A percentile compares a stretch with the other conserved stretches of the same genome.
These are phyloP conservation scores for Romanogobio albipinnatus DNA, from an alignment of 2,113 vertebrate genomes.

Conservation along the genomic window DNA sequence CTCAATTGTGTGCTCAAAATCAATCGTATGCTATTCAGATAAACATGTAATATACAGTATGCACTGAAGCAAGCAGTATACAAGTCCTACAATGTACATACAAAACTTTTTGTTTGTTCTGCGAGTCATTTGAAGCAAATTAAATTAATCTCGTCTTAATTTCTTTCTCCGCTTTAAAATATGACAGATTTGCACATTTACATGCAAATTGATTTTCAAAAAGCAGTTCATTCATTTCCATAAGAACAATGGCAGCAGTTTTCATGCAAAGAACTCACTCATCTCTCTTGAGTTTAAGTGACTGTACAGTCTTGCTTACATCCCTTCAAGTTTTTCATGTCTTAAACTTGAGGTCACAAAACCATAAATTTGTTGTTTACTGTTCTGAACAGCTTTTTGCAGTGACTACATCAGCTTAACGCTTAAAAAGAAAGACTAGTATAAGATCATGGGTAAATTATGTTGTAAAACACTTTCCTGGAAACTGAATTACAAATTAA, in stretches of 20 bases:
- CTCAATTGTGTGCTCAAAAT: too few relatives aligned
- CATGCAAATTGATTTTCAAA: constrained; percentile 47
- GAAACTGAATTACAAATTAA: not conserved
- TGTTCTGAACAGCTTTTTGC: constrained; percentile 37
- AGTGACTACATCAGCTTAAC: not conserved
- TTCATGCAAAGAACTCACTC: constrained; percentile 28
- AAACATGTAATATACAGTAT: not conserved
- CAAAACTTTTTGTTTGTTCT: not conserved
- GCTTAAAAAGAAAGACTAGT: not conserved
- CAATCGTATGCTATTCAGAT: not conserved
- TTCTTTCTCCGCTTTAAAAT: constrained; percentile 16
- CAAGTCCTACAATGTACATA: not conserved
- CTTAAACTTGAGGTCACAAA: constrained; percentile 8
- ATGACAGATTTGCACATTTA: not conserved
- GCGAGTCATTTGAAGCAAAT: not conserved
- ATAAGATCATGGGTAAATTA: not conserved
- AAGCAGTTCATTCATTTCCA: constrained; percentile 44
- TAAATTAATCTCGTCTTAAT: not conserved
- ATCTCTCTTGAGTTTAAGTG: constrained; percentile 47
- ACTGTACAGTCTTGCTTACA: constrained; percentile 12
- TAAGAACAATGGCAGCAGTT: constrained; percentile 41
- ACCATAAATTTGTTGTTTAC: constrained; percentile 15
- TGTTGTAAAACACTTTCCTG: not conserved
- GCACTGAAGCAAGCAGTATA: not conserved
- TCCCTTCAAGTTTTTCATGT: constrained; percentile 46